Base-by-base conservation (phyloP, 2,113 vertebrate species). In the Daboia siamensis region DNA sequence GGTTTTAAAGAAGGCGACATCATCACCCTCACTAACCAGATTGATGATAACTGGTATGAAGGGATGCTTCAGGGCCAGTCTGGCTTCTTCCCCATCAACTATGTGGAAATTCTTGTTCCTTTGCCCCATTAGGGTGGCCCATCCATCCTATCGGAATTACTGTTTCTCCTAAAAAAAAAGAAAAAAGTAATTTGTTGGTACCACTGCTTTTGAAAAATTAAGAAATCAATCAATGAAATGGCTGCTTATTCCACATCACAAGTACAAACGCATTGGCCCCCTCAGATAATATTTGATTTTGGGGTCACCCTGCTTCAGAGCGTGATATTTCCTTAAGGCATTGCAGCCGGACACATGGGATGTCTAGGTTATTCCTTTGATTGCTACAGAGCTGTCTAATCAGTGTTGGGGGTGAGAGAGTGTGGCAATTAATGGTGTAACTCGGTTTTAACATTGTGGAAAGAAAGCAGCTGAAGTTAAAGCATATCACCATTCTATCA, bases 11-110 rank as follows among this genome's bases (percentile, higher is more conserved):
- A 99, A 95, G 99, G 99, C 29, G 99, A 99, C 92, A 95, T 99
- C 96, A 99, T 99, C 97, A 99, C 98, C 87, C 98, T 99, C 94
- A 99, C 99, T 96, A 99, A 99, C 95, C 99, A 99, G 95, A 99
- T 99, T 92, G 99, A 99, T 93, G 99, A 99, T 91, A 99, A 99
- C 97, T 99, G 99, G 99, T 99, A 99, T 90, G 99, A 99, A 97
- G 99, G 99, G 17, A 99, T 98, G 98, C 96, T 99, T 94, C 98
- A 99, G 54, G 99, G 99, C 96, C 99, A 99, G 96, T 99, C 99
- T 0, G 99, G 99, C 96, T 99, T 99, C 97, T 99, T 99, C 96
- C 99, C 99, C 85, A 99, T 99, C 97, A 99, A 99, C 96, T 99
- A 99, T 59, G 99, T 99, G 21, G 99, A 99, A 94, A 99, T 99